Conservation (phyloP, 2,888 invertebrate genomes). For the Caradrina clavipalpis region DNA sequence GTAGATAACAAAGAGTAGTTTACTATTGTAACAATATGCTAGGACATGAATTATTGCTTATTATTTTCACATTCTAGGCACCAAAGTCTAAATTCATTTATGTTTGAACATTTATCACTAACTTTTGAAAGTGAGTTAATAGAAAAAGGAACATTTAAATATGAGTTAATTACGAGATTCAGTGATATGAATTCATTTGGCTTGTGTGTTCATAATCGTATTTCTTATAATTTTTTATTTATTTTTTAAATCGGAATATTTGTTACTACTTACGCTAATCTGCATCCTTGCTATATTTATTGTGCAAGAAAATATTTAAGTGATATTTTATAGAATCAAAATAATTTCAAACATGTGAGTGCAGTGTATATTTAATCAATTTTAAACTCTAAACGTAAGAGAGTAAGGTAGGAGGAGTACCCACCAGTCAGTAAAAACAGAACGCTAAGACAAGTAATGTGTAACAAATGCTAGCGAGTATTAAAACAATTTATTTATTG, state of each 20-base stretch:
- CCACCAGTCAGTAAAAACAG: neutral
- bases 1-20: neutral
- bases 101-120: conserved; percentile 14
- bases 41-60: conserved; percentile 31
- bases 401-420: neutral
- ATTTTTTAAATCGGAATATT: neutral
- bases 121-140: conserved; percentile 9
- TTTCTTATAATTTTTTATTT: no score
- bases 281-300: neutral
- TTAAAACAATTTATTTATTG: neutral
- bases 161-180: conserved; percentile 33
- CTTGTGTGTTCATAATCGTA: conserved; percentile 18
- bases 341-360: neutral
- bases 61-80: conserved; percentile 42
- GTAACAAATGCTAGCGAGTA: no score
- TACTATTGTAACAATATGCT: conserved; percentile 27
- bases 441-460: no score
- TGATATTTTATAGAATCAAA: neutral
- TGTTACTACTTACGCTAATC: conserved; percentile 14
- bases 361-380: conserved; percentile 1
- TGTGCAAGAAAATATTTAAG: neutral
- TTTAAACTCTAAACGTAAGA: conserved; percentile 1
- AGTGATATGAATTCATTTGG: conserved; percentile 2
- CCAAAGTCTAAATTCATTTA: conserved; percentile 35
- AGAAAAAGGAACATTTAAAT: conserved; percentile 6